phyloP scores from a whole-genome alignment of 2,888 invertebrate species.

The Agonopterix alstromeriana region DNA sequence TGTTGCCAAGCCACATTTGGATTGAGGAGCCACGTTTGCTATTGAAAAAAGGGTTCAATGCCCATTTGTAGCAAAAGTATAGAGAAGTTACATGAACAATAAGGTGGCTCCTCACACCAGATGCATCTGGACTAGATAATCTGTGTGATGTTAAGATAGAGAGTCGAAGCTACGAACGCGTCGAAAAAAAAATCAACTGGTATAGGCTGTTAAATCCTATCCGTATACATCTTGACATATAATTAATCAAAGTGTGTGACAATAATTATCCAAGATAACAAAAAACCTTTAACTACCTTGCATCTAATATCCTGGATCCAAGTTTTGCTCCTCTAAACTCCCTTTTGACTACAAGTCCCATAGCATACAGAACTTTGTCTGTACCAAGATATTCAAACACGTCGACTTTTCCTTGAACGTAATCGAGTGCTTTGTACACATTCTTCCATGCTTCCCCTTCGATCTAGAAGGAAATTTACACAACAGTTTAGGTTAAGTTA shows the following conservation, averaged over 20 bases:
- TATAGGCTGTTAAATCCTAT: too few relatives aligned
- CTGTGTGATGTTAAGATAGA: too few relatives aligned
- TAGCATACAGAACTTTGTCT: constrained; percentile 33
- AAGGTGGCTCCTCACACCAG: too few relatives aligned
- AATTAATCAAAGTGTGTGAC: not conserved
- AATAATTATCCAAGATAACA: not conserved
- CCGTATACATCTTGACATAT: too few relatives aligned
- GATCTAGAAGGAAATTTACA: constrained; percentile 20
- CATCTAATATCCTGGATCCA: constrained; percentile 40
- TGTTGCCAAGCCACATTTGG: too few relatives aligned
- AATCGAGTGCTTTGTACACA: constrained; percentile 31
- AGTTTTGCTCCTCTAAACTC: constrained; percentile 45
- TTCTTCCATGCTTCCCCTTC: constrained; percentile 40
- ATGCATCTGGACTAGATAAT: too few relatives aligned
- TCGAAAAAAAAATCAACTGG: too few relatives aligned
- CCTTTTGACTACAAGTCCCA: constrained; percentile 44
- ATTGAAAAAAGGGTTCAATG: too few relatives aligned
- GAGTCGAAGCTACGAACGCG: too few relatives aligned
- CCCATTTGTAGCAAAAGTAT: too few relatives aligned
- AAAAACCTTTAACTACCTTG: constrained; percentile 35
- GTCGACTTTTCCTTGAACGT: constrained; percentile 26
- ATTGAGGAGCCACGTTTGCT: too few relatives aligned
- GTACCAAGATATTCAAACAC: constrained; percentile 30
- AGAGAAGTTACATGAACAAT: too few relatives aligned
- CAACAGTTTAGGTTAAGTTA: not conserved